A percentile compares a stretch with the other conserved stretches of the same genome.
Evolutionary conservation across 2,888 invertebrate genomes (phyloP).

Genomic region (Napeogenes sylphis): DNA sequence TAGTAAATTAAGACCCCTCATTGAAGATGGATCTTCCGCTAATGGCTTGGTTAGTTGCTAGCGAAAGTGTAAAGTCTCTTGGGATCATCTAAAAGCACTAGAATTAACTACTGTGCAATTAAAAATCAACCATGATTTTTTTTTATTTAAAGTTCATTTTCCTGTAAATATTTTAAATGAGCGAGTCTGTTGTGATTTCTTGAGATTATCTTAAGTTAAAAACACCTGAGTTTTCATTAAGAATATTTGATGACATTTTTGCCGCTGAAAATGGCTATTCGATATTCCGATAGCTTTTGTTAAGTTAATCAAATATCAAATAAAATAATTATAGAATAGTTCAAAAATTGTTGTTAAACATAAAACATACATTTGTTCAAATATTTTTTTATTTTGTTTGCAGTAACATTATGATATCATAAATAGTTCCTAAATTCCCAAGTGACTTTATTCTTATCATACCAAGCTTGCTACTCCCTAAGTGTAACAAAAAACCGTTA

Average conservation of each 20-base stretch:
- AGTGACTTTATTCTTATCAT: too few relatives aligned
- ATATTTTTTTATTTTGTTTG: too few relatives aligned
- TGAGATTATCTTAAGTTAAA: slow-evolving; percentile 39
- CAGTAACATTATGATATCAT: too few relatives aligned
- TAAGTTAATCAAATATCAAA: too few relatives aligned
- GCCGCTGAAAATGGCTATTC: neutral
- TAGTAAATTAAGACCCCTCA: slow-evolving; percentile 4
- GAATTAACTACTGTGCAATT: slow-evolving; percentile 14
- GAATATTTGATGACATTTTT: slow-evolving; percentile 1
- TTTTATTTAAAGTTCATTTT: slow-evolving; percentile 7
- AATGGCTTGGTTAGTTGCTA: slow-evolving; percentile 26
- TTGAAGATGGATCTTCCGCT: slow-evolving; percentile 5
- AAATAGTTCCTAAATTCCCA: too few relatives aligned
- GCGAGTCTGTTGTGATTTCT: slow-evolving; percentile 38
- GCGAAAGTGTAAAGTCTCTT: slow-evolving; percentile 36
- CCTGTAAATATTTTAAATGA: slow-evolving; percentile 24
- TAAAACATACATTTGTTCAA: too few relatives aligned
- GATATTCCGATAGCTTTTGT: too few relatives aligned
- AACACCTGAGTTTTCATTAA: slow-evolving; percentile 35
- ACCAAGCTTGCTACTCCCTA: too few relatives aligned
- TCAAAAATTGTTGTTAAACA: too few relatives aligned
- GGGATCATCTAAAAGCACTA: slow-evolving; percentile 27
- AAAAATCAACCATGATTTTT: slow-evolving; percentile 15
- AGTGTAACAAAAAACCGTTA: too few relatives aligned
- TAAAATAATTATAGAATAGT: too few relatives aligned